Evolutionary conservation across 2,797 vertebrate species (phyloP), one percentile per base, ranked within the genome.

Genomic region (Dryobates pubescens): DNA sequence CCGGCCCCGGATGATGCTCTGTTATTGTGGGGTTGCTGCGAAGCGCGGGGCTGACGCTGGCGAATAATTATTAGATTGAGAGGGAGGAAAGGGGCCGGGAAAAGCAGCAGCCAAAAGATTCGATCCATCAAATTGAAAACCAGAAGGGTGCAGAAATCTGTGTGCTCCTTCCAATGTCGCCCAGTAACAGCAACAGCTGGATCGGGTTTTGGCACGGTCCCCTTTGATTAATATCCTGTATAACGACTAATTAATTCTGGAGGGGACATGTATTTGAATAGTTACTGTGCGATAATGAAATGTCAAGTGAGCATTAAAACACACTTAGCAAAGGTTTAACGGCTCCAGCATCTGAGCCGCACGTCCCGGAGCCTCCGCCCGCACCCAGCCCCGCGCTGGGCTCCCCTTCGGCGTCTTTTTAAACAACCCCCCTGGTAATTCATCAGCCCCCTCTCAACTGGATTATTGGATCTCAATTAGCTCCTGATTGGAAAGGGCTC

Each of bases 241-340:
- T 61, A 90, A 92, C 5, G 43, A 94, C 77, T 95, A 93, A 96
- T 95, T 95, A 95, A 96, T 92, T 91, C 92, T 45, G 78, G 75
- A 80, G 83, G 91, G 82, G 73, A 83, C 22, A 32, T 4, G 86
- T 24, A 24, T 68, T 71, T 75, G 94, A 87, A 90, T 15, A 79
- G 76, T 90, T 89, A 54, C 71, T 38, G 53, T 2, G 74, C 59
- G 79, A 90, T 94, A 83, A 96, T 73, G 90, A 93, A 92, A 95
- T 82, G 84, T 89, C 93, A 91, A 92, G 86, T 82, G 93, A 96
- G 91, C 84, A 87, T 92, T 97, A 96, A 96, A 96, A 92, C 92
- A 94, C 76, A 88, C 68, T 75, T 83, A 91, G 77, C 73, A 56
- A 82, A 77, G 86, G 71, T 94, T 88, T 96, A 96, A 95, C 62